Evolutionary conservation across 2,888 invertebrate species (phyloP), one percentile per base, ranked within the genome.

Genomic region (Alviniconcha strummeri): DNA sequence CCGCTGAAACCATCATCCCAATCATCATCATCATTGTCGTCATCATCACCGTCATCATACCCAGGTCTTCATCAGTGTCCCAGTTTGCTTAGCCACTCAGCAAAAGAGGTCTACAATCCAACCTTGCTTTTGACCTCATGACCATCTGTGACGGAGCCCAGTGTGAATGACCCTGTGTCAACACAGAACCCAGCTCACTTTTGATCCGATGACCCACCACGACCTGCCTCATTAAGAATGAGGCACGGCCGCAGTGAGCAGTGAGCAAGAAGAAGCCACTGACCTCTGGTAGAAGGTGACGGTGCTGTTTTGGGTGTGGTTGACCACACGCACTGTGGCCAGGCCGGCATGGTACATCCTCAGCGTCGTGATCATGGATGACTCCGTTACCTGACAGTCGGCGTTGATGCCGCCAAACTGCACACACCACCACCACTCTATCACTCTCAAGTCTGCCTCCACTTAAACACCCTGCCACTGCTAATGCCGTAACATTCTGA

Each of bases 301-400:
- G 0, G 95, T 92, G 84, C 95, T 93, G 8, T 94, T 93, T 0
- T 96, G 96, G 4, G 94, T 94, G 92, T 96, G 96, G 94, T 99
- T 99, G 88, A 99, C 96, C 81, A 99, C 95, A 57, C 98, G 94
- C 0, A 97, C 98, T 0, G 99, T 97, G 19, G 99, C 98, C 94
- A 97, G 96, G 0, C 98, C 98, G 78, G 95, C 95, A 89, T 96
- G 95, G 94, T 98, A 99, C 88, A 96, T 96, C 0, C 96, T 96
- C 87, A 99, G 95, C 81, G 97, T 97, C 84, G 99, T 96, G 91
- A 98, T 97, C 71, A 97, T 96, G 19, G 97, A 97, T 67, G 97
- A 97, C 94, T 99, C 99, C 71, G 96, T 97, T 67, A 97, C 95
- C 93, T 98, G 97, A 74, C 97, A 96, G 90, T 98, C 98, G 5